phyloP scores from a whole-genome alignment of 1,140 invertebrate genomes.

The Pseudomyrmex sp. region DNA sequence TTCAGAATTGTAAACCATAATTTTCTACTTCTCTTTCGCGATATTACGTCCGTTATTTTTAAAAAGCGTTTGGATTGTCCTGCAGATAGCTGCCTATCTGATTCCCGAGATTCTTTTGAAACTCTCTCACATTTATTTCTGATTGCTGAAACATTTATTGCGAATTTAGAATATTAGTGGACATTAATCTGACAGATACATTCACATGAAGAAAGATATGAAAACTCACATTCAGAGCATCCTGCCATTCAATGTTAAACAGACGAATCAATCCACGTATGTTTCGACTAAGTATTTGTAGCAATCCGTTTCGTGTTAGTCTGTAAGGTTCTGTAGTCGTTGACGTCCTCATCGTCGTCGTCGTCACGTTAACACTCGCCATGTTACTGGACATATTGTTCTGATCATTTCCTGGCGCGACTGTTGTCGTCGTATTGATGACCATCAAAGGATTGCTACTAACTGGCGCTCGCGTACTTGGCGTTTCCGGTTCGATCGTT shows the following conservation, averaged over 20 bases:
- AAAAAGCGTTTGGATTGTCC: constrained; percentile 81
- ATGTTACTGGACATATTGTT: not conserved
- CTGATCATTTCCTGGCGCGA: not conserved
- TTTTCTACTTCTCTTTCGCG: not conserved
- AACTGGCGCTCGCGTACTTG: constrained; percentile 36
- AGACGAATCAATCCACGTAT: constrained; percentile 82
- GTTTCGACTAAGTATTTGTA: constrained; percentile 82
- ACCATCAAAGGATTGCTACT: constrained; percentile 52
- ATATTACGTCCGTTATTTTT: not conserved
- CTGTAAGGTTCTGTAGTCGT: constrained; percentile 76
- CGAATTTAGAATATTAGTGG: constrained; percentile 1
- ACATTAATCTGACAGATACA: not conserved
- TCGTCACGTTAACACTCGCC: not conserved
- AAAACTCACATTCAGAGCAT: constrained; percentile 83
- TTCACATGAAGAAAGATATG: not conserved
- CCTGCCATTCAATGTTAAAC: constrained; percentile 85
- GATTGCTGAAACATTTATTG: constrained; percentile 77
- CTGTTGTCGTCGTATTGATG: not conserved
- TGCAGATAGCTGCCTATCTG: constrained; percentile 78
- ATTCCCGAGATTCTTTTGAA: constrained; percentile 79
- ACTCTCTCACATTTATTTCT: constrained; percentile 75
- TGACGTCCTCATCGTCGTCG: constrained; percentile 23
- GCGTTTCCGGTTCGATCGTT: constrained; percentile 79
- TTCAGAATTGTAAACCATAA: not conserved
- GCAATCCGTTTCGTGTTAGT: constrained; percentile 78